Conservation (phyloP, 2,888 invertebrate species). For the Eulithis prunata region DNA sequence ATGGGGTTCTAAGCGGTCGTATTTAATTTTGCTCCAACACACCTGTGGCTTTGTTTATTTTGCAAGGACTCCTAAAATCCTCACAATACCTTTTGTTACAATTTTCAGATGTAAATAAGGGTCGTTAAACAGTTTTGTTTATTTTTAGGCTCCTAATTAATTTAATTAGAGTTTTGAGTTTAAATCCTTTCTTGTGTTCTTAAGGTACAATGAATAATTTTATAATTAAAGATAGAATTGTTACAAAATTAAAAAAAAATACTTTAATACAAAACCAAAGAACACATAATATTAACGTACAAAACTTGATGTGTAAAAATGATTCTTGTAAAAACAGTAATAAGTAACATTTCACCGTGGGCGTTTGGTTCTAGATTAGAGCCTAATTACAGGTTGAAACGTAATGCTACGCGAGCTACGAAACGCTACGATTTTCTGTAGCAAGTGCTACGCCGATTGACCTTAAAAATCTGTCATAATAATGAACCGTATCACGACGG, state of each 20-base stretch:
- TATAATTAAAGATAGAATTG: not conserved
- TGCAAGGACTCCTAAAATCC: slow-evolving; percentile 56
- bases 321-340: too few species aligned
- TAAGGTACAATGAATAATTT: not conserved
- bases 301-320: too few species aligned
- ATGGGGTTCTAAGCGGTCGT: slow-evolving; percentile 30
- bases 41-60: slow-evolving; percentile 78
- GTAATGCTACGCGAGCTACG: not conserved
- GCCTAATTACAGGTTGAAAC: too few species aligned
- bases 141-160: slow-evolving; percentile 9
- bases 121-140: slow-evolving; percentile 4
- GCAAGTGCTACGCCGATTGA: slow-evolving; percentile 1
- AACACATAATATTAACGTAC: too few species aligned
- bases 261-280: too few species aligned
- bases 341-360: not conserved
- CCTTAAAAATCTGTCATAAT: not conserved
- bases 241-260: too few species aligned
- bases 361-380: too few species aligned
- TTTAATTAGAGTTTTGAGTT: not conserved
- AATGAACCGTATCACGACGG: not conserved
- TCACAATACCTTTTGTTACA: slow-evolving; percentile 30
- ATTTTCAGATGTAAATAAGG: slow-evolving; percentile 21
- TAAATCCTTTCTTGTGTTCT: not conserved
- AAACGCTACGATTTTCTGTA: not conserved
- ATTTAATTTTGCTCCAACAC: slow-evolving; percentile 66